Evolutionary conservation across 2,888 invertebrate species (phyloP).

Genomic region (Pachliopta kotzebuea): DNA sequence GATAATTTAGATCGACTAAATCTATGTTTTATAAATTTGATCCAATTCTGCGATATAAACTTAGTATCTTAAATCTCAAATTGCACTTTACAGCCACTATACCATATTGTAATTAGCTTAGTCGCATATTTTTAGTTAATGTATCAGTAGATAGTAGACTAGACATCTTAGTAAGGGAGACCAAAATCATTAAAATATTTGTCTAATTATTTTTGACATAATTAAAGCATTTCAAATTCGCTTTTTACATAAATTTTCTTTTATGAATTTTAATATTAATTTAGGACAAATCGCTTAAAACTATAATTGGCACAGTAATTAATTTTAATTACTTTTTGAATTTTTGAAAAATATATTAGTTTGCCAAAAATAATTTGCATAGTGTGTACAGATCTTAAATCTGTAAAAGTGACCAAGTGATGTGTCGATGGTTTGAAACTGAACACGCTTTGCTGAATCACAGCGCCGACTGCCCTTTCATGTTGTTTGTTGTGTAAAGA

Average conservation of each 20-base stretch:
- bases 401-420: slow-evolving; percentile 7
- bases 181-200: not conserved
- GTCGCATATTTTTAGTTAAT: too few relatives aligned
- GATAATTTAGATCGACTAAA: too few relatives aligned
- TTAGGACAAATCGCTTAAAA: not conserved
- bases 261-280: not conserved
- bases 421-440: slow-evolving; percentile 19
- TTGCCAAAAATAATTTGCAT: not conserved
- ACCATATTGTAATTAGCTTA: too few relatives aligned
- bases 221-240: not conserved
- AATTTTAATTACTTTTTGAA: not conserved
- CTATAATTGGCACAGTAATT: not conserved
- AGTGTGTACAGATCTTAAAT: not conserved
- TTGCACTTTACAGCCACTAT: too few relatives aligned
- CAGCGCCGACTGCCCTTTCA: slow-evolving; percentile 15
- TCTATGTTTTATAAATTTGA: too few relatives aligned
- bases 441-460: slow-evolving; percentile 13
- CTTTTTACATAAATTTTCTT: not conserved
- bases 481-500: slow-evolving; percentile 17
- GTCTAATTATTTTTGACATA: not conserved
- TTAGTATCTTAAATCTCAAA: too few relatives aligned
- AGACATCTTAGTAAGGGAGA: not conserved
- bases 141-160: too few relatives aligned
- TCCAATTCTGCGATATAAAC: too few relatives aligned
- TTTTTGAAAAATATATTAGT: not conserved